These are phyloP conservation scores for Mesocricetus auratus DNA, from an alignment of 2,113 vertebrate genomes.

Conservation along the genomic window DNA sequence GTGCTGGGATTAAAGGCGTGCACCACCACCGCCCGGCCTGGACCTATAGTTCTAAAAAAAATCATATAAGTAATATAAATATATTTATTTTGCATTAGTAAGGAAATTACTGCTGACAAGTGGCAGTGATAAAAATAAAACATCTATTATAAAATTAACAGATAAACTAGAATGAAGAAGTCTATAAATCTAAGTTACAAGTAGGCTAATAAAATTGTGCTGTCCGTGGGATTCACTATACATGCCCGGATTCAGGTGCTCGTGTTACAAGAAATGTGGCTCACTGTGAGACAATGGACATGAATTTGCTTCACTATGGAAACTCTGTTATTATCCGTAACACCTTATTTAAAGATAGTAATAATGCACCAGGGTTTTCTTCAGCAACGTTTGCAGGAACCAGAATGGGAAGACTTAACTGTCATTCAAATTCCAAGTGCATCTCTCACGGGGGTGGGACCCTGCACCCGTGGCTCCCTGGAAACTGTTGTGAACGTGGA, in stretches of 20 bases:
- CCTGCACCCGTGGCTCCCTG: background rate
- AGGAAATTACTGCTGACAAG: background rate
- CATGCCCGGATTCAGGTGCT: background rate
- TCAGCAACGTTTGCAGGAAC: background rate
- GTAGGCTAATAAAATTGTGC: background rate
- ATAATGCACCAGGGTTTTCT: background rate
- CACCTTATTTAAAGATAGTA: background rate
- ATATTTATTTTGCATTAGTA: background rate
- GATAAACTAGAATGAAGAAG: background rate
- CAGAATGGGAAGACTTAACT: background rate
- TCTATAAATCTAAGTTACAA: background rate
- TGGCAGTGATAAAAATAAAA: background rate
- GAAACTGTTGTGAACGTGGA: background rate
- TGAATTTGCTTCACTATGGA: background rate
- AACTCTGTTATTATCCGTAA: background rate
- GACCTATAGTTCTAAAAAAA: background rate
- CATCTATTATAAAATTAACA: background rate
- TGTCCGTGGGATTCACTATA: background rate
- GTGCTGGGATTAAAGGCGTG: no score
- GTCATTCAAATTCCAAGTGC: background rate
- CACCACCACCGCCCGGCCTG: no score
- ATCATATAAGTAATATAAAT: background rate
- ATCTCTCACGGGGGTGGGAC: background rate
- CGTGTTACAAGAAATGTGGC: background rate
- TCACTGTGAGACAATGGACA: background rate